Percentiles rank a stretch among this genome's conserved stretches.
These are phyloP conservation scores for Phrixothrix hirtus DNA, from an alignment of 2,888 invertebrate species.

Conservation along the genomic window DNA sequence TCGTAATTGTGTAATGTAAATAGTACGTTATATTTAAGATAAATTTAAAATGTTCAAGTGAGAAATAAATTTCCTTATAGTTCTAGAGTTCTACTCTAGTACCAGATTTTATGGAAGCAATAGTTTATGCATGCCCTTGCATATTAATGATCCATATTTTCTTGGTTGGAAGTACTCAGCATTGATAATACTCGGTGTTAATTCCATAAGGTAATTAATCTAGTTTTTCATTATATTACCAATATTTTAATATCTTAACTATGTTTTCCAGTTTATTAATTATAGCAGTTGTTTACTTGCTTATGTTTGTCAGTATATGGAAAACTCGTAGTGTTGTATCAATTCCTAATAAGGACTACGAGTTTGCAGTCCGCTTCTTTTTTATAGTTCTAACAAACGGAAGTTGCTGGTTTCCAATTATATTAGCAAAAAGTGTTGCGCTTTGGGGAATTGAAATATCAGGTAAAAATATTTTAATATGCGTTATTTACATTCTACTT, in stretches of 20 bases:
- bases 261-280: slow-evolving; percentile 59
- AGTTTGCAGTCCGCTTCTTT: slow-evolving; percentile 69
- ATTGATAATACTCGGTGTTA: slow-evolving; percentile 69
- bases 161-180: slow-evolving; percentile 74
- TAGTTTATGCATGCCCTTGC: slow-evolving; percentile 71
- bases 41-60: too few species aligned
- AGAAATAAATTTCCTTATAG: too few species aligned
- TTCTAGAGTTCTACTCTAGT: slow-evolving; percentile 63
- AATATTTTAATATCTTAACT: neutral
- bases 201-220: slow-evolving; percentile 63
- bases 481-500: too few species aligned
- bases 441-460: slow-evolving; percentile 61
- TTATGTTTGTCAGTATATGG: slow-evolving; percentile 67
- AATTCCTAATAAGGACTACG: slow-evolving; percentile 62
- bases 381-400: slow-evolving; percentile 72
- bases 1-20: too few species aligned
- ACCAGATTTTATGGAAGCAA: slow-evolving; percentile 68
- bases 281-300: slow-evolving; percentile 64
- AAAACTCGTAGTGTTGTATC: slow-evolving; percentile 65
- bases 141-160: slow-evolving; percentile 68
- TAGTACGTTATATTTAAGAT: too few species aligned
- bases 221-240: neutral
- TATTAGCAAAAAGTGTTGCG: slow-evolving; percentile 65
- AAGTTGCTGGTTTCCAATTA: slow-evolving; percentile 73
- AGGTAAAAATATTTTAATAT: slow-evolving; percentile 53